Evolutionary conservation across 2,113 vertebrate species (phyloP).

Genomic region (Scalopus aquaticus): DNA sequence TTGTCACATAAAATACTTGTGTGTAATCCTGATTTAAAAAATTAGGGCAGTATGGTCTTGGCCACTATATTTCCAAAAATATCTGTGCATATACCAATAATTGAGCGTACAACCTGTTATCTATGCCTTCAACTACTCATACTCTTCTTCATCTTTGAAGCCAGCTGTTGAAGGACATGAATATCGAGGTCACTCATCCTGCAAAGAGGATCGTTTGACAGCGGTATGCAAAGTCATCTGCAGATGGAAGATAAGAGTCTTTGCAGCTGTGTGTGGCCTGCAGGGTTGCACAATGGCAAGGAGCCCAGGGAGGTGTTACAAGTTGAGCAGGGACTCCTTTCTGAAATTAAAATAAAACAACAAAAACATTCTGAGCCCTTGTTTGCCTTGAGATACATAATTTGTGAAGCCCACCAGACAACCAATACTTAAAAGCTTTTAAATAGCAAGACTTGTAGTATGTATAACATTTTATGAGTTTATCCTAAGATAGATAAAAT

Average conservation of each 20-base stretch:
- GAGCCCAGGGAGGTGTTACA: not conserved
- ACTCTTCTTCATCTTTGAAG: constrained; percentile 33
- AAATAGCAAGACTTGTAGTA: not conserved
- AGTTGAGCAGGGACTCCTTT: not conserved
- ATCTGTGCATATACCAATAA: constrained; percentile 1
- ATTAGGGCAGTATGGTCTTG: constrained; percentile 2
- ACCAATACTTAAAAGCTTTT: not conserved
- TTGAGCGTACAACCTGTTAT: not conserved
- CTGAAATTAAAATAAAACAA: constrained; percentile 19
- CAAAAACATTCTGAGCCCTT: not conserved
- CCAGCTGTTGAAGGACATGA: constrained; percentile 43
- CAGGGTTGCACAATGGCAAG: not conserved
- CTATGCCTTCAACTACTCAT: not conserved
- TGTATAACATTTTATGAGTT: not conserved
- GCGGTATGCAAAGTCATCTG: not conserved
- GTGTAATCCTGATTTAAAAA: not conserved
- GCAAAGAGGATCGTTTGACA: not conserved
- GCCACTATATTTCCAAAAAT: constrained; percentile 22
- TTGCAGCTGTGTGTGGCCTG: not conserved
- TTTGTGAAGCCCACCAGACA: not conserved
- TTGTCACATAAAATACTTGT: constrained; percentile 25
- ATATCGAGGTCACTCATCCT: not conserved
- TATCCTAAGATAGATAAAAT: constrained; percentile 8
- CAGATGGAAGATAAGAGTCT: constrained; percentile 38
- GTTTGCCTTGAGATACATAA: not conserved